Evolutionary conservation across 2,113 vertebrate species (phyloP).

Genomic region (Megaceryle torquata): DNA sequence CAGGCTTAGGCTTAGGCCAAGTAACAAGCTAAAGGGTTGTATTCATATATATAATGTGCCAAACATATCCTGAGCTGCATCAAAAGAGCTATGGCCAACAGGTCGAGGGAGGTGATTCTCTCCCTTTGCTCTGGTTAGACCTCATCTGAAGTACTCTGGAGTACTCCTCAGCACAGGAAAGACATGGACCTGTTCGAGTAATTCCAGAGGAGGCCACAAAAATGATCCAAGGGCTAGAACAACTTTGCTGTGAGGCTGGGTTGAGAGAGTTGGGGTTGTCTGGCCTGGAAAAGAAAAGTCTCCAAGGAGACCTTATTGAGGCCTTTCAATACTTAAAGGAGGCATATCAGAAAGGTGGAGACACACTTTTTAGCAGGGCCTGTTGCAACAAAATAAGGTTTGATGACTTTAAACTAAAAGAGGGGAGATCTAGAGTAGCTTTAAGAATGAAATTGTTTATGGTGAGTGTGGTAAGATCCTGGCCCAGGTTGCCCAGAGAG

Average conservation of each 20-base stretch:
- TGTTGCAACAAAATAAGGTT: not conserved
- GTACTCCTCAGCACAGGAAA: too few species aligned
- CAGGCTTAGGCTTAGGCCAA: not conserved
- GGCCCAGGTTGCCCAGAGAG: not conserved
- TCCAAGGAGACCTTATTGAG: not conserved
- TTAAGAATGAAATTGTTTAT: not conserved
- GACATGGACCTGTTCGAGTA: too few species aligned
- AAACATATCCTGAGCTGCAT: not conserved
- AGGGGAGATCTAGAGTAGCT: not conserved
- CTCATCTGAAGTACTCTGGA: too few species aligned
- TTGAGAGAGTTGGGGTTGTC: too few species aligned
- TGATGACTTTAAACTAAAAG: not conserved
- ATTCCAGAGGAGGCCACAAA: too few species aligned
- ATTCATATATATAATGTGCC: not conserved
- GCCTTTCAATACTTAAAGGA: not conserved
- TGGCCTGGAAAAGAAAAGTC: too few species aligned
- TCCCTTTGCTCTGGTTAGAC: too few species aligned
- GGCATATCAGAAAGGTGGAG: not conserved
- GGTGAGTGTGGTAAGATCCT: not conserved
- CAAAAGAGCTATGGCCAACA: too few species aligned
- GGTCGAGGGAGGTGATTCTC: too few species aligned
- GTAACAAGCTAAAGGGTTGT: not conserved
- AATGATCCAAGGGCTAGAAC: too few species aligned
- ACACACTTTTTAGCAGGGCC: not conserved
- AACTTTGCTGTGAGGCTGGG: too few species aligned